Percentiles rank a stretch among this genome's conserved stretches.
These are phyloP conservation scores for Macropis europaea DNA, from an alignment of 2,888 invertebrate species.

Conservation along the genomic window DNA sequence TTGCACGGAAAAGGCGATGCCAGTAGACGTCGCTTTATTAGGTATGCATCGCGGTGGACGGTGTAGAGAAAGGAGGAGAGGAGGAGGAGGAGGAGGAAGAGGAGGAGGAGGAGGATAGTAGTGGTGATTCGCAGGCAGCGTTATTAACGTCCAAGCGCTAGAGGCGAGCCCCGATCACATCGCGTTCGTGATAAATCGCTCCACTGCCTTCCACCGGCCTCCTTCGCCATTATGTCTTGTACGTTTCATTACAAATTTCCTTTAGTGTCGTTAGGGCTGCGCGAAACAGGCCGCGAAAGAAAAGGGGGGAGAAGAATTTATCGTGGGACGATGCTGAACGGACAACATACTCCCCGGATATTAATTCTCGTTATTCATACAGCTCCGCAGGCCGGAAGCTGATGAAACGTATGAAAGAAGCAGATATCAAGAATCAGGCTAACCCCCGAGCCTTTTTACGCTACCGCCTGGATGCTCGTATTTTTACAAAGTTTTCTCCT, in stretches of 20 bases:
- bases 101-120: constrained; percentile 61
- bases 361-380: constrained; percentile 64
- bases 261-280: constrained; percentile 65
- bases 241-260: constrained; percentile 75
- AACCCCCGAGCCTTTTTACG: neutral
- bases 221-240: constrained; percentile 71
- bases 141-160: constrained; percentile 77
- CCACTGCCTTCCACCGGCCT: constrained; percentile 69
- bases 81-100: constrained; percentile 59
- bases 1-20: constrained; percentile 61
- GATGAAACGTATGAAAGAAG: constrained; percentile 29
- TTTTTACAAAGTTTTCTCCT: neutral
- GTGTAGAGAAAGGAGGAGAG: constrained; percentile 53
- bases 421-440: too few relatives aligned
- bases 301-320: constrained; percentile 61
- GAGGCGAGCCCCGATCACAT: constrained; percentile 76
- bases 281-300: constrained; percentile 25
- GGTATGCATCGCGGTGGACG: constrained; percentile 70
- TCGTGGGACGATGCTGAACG: constrained; percentile 59
- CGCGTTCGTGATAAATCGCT: constrained; percentile 77
- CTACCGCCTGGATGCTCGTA: constrained; percentile 14
- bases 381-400: constrained; percentile 43
- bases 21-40: constrained; percentile 72
- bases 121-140: constrained; percentile 74
- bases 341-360: constrained; percentile 57